Evolutionary conservation across 2,888 invertebrate genomes (phyloP).

Genomic region (Tyria jacobaeae): DNA sequence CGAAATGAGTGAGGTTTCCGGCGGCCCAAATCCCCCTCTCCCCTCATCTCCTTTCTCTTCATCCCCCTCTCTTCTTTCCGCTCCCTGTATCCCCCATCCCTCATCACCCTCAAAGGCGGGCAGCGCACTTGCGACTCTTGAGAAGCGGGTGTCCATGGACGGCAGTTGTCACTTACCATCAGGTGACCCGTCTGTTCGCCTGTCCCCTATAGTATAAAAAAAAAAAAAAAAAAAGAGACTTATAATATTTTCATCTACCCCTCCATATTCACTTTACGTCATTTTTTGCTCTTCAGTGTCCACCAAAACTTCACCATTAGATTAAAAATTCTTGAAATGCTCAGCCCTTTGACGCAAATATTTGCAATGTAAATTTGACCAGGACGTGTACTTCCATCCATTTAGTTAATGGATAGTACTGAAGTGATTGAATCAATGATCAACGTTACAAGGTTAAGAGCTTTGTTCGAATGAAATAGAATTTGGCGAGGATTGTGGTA

Average conservation of each 20-base stretch:
- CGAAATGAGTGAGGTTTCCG: no score
- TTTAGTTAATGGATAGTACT: constrained; percentile 53
- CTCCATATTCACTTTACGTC: not conserved
- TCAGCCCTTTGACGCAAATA: constrained; percentile 47
- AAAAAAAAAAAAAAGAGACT: no score
- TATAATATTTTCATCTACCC: not conserved
- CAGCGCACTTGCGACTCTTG: no score
- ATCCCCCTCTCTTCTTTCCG: no score
- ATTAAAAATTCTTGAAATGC: constrained; percentile 34
- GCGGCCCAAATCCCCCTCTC: no score
- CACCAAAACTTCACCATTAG: constrained; percentile 21
- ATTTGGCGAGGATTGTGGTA: not conserved
- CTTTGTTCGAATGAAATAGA: constrained; percentile 1
- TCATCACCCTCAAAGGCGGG: no score
- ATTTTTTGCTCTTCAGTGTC: constrained; percentile 4
- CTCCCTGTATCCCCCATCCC: no score
- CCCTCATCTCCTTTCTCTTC: no score
- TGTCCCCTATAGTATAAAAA: no score
- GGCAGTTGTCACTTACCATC: no score
- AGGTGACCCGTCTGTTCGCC: no score
- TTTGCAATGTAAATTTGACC: constrained; percentile 61
- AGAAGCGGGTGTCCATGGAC: no score
- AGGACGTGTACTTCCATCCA: constrained; percentile 45
- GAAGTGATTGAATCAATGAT: constrained; percentile 24
- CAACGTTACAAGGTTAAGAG: constrained; percentile 9